Base-by-base conservation (phyloP, 1,140 invertebrate species). In the Physella acuta region DNA sequence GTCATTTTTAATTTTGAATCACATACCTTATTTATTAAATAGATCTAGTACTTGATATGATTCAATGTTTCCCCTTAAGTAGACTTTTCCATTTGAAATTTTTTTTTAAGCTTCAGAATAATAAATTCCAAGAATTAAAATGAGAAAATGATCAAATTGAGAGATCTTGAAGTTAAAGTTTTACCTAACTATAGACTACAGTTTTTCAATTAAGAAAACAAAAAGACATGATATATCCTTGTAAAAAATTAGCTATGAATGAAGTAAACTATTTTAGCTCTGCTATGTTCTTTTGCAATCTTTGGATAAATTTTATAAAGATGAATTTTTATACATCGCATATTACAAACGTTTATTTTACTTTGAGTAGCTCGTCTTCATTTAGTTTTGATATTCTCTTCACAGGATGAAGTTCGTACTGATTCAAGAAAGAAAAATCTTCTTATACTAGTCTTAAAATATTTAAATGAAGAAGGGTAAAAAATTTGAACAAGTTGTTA, bases 371-470 rank as follows among this genome's bases (percentile, higher is more conserved):
- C n/a, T n/a, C n/a, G 30, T 1, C 31, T 2, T n/a, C 56, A 58
- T 4, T 28, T 28, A 20, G 11, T 56, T 11, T 67, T 68, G 1
- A 33, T 20, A 37, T 59, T 71, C 70, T 70, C 24, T 56, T 79
- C 79, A 36, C 71, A 85, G 84, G 85, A 87, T 82, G 85, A 86
- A 68, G 72, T 87, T 74, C 87, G 89, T 75, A 87, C 86, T 68
- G 88, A 89, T 71, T 87, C 88, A 51, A 87, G 91, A 55, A 91
- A 90, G 75, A 89, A 90, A 68, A 91, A 91, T 80, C 84, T 94
- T 3, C 83, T 93, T n/a, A 90, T 92, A 78, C 85, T 95, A 58
- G 89, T 94, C 68, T 81, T 89, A n/a, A 88, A 90, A 36, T 94
- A 91, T 87, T 82, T 95, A 71, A 84, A 87, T 73, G 90, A 92